A percentile compares a stretch with the other conserved stretches of the same genome.
Evolutionary conservation across 2,888 invertebrate genomes (phyloP).

Genomic region (Cheilosia impressa): DNA sequence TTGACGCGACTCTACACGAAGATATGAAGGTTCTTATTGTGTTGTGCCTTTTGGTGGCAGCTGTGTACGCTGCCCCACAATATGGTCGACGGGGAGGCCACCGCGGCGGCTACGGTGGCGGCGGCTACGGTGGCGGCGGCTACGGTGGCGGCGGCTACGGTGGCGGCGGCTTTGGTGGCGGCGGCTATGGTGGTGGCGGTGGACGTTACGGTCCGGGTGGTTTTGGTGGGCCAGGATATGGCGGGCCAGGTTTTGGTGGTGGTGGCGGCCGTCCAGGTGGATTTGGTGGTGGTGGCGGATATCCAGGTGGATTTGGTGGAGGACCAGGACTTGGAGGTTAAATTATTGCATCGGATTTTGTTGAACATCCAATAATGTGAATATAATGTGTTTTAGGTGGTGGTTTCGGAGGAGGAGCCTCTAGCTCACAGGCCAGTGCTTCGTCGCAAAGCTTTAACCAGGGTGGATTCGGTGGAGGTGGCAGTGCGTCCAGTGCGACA

Average conservation of each 20-base stretch:
- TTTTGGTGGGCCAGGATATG: slow-evolving; percentile 29
- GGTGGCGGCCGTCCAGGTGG: background rate
- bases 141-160: background rate
- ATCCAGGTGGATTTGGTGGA: slow-evolving; percentile 13
- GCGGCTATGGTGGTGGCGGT: background rate
- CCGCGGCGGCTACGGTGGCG: slow-evolving; percentile 13
- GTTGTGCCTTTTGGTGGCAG: slow-evolving; percentile 50
- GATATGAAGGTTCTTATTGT: slow-evolving; percentile 58
- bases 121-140: slow-evolving; percentile 7
- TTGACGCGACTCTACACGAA: background rate
- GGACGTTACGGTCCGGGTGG: slow-evolving; percentile 26
- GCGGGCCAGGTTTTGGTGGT: background rate
- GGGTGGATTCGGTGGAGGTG: slow-evolving; percentile 58
- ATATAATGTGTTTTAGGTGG: slow-evolving; percentile 21
- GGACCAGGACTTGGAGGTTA: slow-evolving; percentile 22
- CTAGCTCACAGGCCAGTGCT: slow-evolving; percentile 57
- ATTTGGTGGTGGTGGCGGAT: background rate
- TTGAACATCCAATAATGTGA: background rate
- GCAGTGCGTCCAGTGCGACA: slow-evolving; percentile 51
- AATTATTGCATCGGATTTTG: background rate
- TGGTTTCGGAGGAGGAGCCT: slow-evolving; percentile 52
- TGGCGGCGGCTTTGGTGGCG: slow-evolving; percentile 23
- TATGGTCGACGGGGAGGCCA: slow-evolving; percentile 36
- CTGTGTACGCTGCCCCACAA: slow-evolving; percentile 45
- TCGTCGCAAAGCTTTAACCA: slow-evolving; percentile 45